phyloP scores from a whole-genome alignment of 1,140 invertebrate genomes.

The Charaxes varanes region DNA sequence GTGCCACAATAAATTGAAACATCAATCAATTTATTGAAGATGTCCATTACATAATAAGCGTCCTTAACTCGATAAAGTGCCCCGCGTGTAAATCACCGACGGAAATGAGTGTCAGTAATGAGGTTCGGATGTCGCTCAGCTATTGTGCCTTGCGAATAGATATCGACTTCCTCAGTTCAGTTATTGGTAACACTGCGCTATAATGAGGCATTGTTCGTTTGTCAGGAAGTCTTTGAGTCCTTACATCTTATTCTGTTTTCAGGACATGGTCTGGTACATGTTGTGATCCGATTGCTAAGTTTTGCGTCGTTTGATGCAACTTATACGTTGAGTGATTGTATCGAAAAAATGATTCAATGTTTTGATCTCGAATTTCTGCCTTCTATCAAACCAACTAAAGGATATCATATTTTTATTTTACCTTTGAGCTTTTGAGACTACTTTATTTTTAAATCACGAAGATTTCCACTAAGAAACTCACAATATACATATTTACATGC shows the following conservation, averaged over 20 bases:
- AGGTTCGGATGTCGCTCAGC: slow-evolving; percentile 72
- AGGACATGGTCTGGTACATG: slow-evolving; percentile 34
- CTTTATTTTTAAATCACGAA: too few species aligned
- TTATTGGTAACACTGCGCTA: slow-evolving; percentile 50
- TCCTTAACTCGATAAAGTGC: slow-evolving; percentile 33
- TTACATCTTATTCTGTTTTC: slow-evolving; percentile 51
- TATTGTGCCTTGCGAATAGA: slow-evolving; percentile 71
- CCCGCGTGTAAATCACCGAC: slow-evolving; percentile 58
- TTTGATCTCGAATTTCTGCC: too few species aligned
- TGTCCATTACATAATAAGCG: slow-evolving; percentile 18
- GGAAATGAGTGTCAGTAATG: slow-evolving; percentile 67
- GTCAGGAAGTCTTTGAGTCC: slow-evolving; percentile 37
- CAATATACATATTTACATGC: too few species aligned
- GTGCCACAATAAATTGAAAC: slow-evolving; percentile 10
- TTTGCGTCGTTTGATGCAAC: not conserved
- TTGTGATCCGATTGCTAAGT: slow-evolving; percentile 41
- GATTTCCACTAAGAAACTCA: too few species aligned
- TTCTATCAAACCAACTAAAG: too few species aligned
- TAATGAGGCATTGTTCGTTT: slow-evolving; percentile 67
- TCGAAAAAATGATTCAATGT: slow-evolving; percentile 1
- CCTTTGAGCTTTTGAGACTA: too few species aligned
- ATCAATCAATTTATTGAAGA: slow-evolving; percentile 14
- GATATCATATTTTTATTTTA: too few species aligned
- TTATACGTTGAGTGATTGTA: not conserved
- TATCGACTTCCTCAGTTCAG: slow-evolving; percentile 68